Conservation (phyloP, 2,888 invertebrate genomes). For the Pardosa pseudoannulata region DNA sequence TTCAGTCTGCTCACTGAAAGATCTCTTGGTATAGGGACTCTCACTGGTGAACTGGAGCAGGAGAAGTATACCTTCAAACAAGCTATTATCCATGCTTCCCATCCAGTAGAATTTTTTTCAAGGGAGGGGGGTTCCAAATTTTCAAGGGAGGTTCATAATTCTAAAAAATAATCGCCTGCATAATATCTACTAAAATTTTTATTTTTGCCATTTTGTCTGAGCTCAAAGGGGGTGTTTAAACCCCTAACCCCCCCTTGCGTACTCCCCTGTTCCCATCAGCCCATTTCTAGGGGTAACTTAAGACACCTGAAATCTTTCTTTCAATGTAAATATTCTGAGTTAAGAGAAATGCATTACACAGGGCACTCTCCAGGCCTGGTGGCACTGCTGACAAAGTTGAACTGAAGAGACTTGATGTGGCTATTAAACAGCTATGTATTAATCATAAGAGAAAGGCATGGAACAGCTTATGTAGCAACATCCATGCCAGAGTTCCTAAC, state of each 20-base stretch:
- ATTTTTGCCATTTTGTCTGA: too few relatives aligned
- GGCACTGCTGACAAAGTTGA: conserved; percentile 8
- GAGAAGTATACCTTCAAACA: conserved; percentile 4
- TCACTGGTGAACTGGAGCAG: neutral
- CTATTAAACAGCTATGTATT: conserved; percentile 18
- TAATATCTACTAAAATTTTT: too few relatives aligned
- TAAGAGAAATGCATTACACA: conserved; percentile 15
- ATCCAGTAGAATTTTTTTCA: too few relatives aligned
- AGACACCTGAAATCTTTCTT: conserved; percentile 39
- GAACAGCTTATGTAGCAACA: conserved; percentile 1
- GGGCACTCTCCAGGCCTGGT: neutral
- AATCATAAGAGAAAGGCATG: conserved; percentile 11
- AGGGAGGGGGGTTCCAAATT: too few relatives aligned
- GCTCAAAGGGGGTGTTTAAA: too few relatives aligned
- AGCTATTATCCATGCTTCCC: conserved; percentile 7
- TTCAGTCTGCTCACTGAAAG: conserved; percentile 11
- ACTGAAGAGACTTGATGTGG: conserved; percentile 11
- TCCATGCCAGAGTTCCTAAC: conserved; percentile 25
- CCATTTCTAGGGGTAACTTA: conserved; percentile 25
- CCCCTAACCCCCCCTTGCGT: too few relatives aligned
- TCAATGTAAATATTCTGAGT: conserved; percentile 5
- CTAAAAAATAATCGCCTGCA: too few relatives aligned
- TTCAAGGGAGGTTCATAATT: too few relatives aligned
- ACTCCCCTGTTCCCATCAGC: conserved; percentile 27
- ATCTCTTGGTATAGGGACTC: conserved; percentile 11